Conservation (phyloP, 2,113 vertebrate species). For the Brachypteracias leptosomus region DNA sequence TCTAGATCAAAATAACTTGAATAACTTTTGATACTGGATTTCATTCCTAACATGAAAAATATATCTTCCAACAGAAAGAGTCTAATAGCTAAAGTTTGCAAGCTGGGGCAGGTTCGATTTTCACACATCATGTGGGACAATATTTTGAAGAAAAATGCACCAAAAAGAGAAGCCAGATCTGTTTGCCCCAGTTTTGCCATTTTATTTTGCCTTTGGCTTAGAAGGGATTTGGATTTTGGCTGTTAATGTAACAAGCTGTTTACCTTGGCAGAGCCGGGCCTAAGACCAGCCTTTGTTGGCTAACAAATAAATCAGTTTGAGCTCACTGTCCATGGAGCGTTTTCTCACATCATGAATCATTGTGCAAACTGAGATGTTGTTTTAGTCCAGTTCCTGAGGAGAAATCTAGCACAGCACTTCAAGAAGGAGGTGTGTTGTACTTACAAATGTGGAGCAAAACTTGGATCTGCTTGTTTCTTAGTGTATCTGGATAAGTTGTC, state of each 20-base stretch:
- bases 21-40: neutral
- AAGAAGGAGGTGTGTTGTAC: neutral
- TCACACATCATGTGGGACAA: neutral
- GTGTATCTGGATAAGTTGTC: neutral
- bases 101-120: neutral
- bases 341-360: neutral
- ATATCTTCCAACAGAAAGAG: neutral
- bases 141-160: neutral
- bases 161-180: neutral
- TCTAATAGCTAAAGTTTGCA: neutral
- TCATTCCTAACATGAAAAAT: neutral
- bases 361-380: neutral
- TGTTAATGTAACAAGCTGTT: conserved; percentile 39
- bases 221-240: neutral
- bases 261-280: conserved; percentile 35
- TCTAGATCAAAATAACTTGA: conserved; percentile 24
- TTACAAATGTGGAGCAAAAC: neutral
- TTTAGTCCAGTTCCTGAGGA: neutral
- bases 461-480: neutral
- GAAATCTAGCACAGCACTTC: neutral
- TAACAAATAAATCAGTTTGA: neutral
- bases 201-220: conserved; percentile 19
- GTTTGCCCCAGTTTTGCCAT: neutral
- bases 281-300: neutral
- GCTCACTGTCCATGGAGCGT: neutral